Evolutionary conservation across 2,888 invertebrate species (phyloP).

Genomic region (Aporophyla lueneburgensis): DNA sequence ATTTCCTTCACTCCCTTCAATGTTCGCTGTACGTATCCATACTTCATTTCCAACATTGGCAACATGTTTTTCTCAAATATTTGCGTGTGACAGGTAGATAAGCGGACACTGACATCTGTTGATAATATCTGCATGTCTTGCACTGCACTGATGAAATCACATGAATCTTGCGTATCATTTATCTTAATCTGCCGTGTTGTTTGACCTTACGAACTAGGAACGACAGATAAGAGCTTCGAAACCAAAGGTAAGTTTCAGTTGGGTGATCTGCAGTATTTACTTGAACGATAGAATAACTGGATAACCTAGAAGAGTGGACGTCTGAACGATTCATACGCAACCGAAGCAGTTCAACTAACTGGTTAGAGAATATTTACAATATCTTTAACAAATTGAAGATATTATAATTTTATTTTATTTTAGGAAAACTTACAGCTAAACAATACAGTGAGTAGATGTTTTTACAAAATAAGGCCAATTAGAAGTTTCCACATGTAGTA

Average conservation of each 20-base stretch:
- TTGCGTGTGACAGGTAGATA: slow-evolving; percentile 60
- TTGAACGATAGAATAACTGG: too few relatives aligned
- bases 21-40: slow-evolving; percentile 7
- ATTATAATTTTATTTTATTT: too few relatives aligned
- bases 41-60: slow-evolving; percentile 40
- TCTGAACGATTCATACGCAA: background rate
- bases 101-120: slow-evolving; percentile 61
- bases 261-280: background rate
- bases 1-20: slow-evolving; percentile 32
- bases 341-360: background rate
- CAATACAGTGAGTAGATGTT: too few relatives aligned
- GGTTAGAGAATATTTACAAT: background rate
- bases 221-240: too few relatives aligned
- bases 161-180: slow-evolving; percentile 19
- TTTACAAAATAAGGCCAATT: too few relatives aligned
- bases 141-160: slow-evolving; percentile 26
- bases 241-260: background rate
- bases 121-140: slow-evolving; percentile 53
- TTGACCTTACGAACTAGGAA: background rate
- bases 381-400: too few relatives aligned
- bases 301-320: background rate
- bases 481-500: too few relatives aligned
- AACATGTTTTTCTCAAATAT: slow-evolving; percentile 59
- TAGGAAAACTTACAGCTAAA: too few relatives aligned
- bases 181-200: background rate